Base-by-base conservation (phyloP, 2,113 vertebrate species). In the Hippocampus zosterae region DNA sequence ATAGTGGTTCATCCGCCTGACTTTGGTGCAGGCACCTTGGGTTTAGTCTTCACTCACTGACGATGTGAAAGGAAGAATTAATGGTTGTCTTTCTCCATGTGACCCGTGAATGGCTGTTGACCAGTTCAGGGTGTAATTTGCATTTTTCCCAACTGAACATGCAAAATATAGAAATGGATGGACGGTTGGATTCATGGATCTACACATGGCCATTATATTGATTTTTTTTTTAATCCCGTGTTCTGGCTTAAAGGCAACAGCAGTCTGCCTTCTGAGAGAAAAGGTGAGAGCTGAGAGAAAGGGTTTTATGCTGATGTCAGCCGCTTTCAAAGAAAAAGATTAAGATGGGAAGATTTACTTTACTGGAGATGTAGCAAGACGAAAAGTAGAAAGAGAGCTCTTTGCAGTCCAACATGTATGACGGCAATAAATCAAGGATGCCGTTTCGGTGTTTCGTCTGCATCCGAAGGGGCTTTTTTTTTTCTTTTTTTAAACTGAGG, bases 181-280 rank as follows among this genome's bases (percentile, higher is more conserved):
- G 12, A 12, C 12, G 10, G 52, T 23, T 55, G 52, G n/a, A 53
- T 53, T n/a, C 21, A 55, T 55, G 21, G 21, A 11, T 8, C 19
- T 53, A 48, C 12, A 16, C 46, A 48, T 48, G 46, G 46, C 46
- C 46, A 19, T 50, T 50, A 50, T 50, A 19, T 50, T 19, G 46
- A 50, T 18, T 6, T 19, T 16, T 18, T 50, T 50, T 19, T 18
- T 50, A 0, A 50, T 50, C 15, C 46, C 15, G 46, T 18, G 46
- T 50, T 50, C 15, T 16, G 16, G 46, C 46, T 50, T 50, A 19
- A 55, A 56, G 53, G 53, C 53, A 56, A 11, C n/a, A 11, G 53
- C 53, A 55, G 65, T 63, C 66, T 70, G 79, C 81, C 81, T 81
- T 74, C 85, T 83, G n/a, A n/a, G n/a, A n/a, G n/a, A n/a, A n/a